Conservation (phyloP, 2,113 vertebrate genomes). For the Tragelaphus strepsiceros region DNA sequence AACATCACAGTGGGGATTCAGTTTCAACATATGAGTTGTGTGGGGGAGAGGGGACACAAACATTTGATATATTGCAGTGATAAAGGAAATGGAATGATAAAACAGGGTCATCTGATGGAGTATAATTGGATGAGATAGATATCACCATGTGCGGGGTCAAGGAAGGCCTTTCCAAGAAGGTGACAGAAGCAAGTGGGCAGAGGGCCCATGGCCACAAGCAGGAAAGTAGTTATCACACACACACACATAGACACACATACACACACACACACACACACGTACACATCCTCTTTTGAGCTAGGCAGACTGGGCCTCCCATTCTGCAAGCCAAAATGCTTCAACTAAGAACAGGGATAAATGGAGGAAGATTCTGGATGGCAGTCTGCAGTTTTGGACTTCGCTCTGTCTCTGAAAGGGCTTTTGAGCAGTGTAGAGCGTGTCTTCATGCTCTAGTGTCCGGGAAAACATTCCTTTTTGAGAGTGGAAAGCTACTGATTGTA, state of each 20-base stretch:
- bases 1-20: neutral
- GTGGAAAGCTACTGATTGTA: slow-evolving; percentile 35
- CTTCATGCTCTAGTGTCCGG: neutral
- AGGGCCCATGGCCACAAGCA: neutral
- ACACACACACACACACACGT: too few species aligned
- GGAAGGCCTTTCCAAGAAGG: neutral
- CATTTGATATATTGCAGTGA: neutral
- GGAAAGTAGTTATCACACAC: too few species aligned
- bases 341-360: neutral
- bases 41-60: neutral
- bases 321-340: slow-evolving; percentile 15
- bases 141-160: neutral
- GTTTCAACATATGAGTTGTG: neutral
- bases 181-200: neutral
- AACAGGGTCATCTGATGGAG: neutral
- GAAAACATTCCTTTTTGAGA: slow-evolving; percentile 21
- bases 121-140: neutral
- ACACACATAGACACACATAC: neutral
- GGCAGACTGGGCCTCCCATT: neutral
- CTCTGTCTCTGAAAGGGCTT: neutral
- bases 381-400: neutral
- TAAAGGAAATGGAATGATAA: neutral
- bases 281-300: neutral
- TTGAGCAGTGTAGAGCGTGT: neutral
- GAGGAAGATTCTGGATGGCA: neutral